phyloP scores from a whole-genome alignment of 2,113 vertebrate genomes.

The Pontoporia blainvillei region DNA sequence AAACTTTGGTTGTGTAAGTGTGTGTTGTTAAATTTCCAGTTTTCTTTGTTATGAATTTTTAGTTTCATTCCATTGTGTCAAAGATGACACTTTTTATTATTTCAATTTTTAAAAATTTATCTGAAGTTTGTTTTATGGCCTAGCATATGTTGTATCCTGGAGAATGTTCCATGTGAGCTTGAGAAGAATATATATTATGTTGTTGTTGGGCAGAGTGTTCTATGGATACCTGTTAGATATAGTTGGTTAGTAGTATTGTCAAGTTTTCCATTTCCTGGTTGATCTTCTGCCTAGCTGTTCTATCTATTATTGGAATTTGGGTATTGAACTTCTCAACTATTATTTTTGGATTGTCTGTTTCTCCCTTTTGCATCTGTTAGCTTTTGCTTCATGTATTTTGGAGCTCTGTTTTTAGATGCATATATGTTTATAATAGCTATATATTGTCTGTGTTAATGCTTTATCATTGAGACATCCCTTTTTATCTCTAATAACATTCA shows the following conservation, averaged over 20 bases:
- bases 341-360: background rate
- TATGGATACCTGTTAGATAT: background rate
- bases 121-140: background rate
- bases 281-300: background rate
- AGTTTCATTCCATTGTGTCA: background rate
- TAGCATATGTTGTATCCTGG: background rate
- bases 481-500: background rate
- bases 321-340: background rate
- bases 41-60: background rate
- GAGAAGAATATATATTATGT: background rate
- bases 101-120: background rate
- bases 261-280: background rate
- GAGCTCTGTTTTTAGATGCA: background rate
- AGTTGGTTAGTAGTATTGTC: background rate
- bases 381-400: background rate
- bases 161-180: background rate
- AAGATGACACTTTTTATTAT: background rate
- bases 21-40: background rate
- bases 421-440: background rate
- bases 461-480: background rate
- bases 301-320: background rate
- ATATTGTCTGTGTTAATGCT: background rate
- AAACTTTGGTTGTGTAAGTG: background rate
- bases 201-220: background rate
- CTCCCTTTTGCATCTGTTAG: background rate